Percentiles rank a stretch among this genome's conserved stretches.
Conservation (phyloP, 2,888 invertebrate genomes). For the Aethes cnicana region DNA sequence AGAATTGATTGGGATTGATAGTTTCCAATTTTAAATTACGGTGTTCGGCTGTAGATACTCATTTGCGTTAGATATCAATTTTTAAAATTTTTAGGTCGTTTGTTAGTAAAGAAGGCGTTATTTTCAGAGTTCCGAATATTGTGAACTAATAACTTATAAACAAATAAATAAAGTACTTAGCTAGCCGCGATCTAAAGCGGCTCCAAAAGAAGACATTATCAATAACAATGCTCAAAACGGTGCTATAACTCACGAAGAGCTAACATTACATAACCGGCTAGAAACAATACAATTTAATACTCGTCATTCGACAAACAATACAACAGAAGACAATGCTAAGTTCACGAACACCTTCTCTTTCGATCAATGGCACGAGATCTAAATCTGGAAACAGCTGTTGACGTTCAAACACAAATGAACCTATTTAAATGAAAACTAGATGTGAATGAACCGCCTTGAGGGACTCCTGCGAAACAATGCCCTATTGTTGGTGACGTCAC, state of each 20-base stretch:
- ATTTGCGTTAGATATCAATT: too few species aligned
- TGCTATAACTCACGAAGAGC: neutral
- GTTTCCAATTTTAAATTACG: slow-evolving; percentile 17
- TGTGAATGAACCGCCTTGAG: slow-evolving; percentile 79
- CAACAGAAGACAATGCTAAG: slow-evolving; percentile 59
- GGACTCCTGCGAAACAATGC: slow-evolving; percentile 79
- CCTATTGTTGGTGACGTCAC: slow-evolving; percentile 80
- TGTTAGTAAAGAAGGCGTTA: too few species aligned
- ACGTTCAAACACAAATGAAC: slow-evolving; percentile 69
- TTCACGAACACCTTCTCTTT: slow-evolving; percentile 67
- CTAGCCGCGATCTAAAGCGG: neutral
- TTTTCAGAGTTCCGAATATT: too few species aligned
- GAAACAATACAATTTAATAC: slow-evolving; percentile 65
- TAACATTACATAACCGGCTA: slow-evolving; percentile 46
- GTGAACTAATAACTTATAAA: too few species aligned
- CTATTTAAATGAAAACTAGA: slow-evolving; percentile 70
- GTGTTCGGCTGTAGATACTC: too few species aligned
- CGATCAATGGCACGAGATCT: slow-evolving; percentile 67
- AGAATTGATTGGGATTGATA: slow-evolving; percentile 31
- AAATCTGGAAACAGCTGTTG: slow-evolving; percentile 76
- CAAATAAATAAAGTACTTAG: too few species aligned
- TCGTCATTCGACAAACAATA: slow-evolving; percentile 51
- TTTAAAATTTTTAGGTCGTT: too few species aligned
- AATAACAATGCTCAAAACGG: slow-evolving; percentile 3
- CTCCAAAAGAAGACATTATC: neutral